These are phyloP conservation scores for Xenops minutus DNA, from an alignment of 2,797 vertebrate genomes.

Conservation along the genomic window DNA sequence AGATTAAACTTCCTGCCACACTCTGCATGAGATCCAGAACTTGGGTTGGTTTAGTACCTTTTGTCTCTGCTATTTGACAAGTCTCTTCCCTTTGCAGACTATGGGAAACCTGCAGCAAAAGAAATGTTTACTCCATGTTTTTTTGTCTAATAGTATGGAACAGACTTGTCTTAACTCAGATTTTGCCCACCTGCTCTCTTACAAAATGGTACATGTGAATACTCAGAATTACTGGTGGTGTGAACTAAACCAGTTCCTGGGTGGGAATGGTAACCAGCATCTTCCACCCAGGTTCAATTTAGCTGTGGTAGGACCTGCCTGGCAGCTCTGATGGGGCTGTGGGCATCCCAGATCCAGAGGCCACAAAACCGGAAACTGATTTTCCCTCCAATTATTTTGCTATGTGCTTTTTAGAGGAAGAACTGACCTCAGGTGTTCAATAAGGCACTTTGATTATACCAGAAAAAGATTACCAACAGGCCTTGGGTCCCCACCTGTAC, in stretches of 20 bases:
- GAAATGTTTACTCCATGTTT: neutral
- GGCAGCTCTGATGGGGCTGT: neutral
- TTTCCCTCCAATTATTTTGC: neutral
- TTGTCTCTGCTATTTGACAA: neutral
- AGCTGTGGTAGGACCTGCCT: neutral
- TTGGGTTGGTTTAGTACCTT: accelerated
- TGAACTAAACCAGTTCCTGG: neutral
- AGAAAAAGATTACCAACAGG: neutral
- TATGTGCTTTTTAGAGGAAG: neutral
- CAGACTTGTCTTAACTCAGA: neutral
- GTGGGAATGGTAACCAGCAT: neutral
- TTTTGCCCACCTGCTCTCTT: neutral
- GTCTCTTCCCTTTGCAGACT: neutral
- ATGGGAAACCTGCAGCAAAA: constrained; percentile 8
- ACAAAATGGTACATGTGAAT: neutral
- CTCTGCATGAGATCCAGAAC: neutral
- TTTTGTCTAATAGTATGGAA: neutral
- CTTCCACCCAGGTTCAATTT: accelerated
- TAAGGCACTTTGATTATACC: neutral
- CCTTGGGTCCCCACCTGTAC: neutral
- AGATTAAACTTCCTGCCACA: neutral
- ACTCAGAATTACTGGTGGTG: neutral
- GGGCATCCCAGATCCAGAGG: neutral
- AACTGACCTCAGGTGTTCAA: neutral
- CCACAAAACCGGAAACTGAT: neutral